Percentiles rank a stretch among this genome's conserved stretches.
phyloP scores from a whole-genome alignment of 2,797 vertebrate species.

The Tragopan temminckii region DNA sequence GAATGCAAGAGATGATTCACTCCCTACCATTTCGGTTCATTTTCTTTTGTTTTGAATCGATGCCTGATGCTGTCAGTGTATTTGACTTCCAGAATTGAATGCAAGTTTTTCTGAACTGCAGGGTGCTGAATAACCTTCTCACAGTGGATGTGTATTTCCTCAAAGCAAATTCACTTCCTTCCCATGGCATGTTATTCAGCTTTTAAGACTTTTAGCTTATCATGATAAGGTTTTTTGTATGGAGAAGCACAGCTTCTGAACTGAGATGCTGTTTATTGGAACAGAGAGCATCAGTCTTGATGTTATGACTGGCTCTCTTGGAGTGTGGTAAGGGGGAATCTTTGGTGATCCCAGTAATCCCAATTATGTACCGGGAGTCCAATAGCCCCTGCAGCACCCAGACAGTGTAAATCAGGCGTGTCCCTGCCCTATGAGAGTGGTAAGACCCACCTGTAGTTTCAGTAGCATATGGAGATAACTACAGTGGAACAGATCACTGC shows the following conservation, averaged over 20 bases:
- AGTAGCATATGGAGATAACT: neutral
- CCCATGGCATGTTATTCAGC: neutral
- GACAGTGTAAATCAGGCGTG: rapidly evolving
- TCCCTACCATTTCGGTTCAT: neutral
- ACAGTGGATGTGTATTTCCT: neutral
- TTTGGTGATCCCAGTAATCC: neutral
- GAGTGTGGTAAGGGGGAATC: neutral
- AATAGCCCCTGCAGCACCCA: neutral
- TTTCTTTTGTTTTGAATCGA: neutral
- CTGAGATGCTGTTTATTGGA: neutral
- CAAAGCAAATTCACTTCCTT: neutral
- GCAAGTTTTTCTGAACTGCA: neutral
- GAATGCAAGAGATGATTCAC: neutral
- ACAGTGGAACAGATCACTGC: neutral
- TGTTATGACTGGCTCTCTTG: neutral
- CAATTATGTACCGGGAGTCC: neutral
- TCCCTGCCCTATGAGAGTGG: neutral
- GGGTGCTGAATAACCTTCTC: neutral
- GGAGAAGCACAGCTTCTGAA: neutral
- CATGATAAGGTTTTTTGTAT: neutral
- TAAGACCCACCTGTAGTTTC: neutral
- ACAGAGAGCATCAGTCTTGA: neutral
- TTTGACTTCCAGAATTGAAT: slow-evolving; percentile 35
- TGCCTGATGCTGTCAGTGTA: slow-evolving; percentile 2
- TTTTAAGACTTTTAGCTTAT: neutral